These are phyloP conservation scores for Hedychridium roseum DNA, from an alignment of 2,888 invertebrate genomes.

Conservation along the genomic window DNA sequence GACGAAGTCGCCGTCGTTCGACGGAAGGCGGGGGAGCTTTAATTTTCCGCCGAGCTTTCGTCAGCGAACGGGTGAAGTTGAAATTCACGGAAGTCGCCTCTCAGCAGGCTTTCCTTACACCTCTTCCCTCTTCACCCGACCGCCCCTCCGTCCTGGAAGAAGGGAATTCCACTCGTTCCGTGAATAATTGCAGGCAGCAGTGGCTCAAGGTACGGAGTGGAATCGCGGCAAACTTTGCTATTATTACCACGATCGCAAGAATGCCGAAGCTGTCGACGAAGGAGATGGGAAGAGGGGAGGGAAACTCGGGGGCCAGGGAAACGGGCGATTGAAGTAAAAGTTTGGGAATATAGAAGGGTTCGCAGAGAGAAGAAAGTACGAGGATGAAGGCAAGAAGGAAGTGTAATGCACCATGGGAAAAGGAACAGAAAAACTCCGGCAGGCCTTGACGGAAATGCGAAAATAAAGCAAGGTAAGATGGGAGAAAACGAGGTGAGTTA, in stretches of 20 bases:
- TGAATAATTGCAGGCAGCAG: conserved; percentile 43
- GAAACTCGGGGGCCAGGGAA: conserved; percentile 12
- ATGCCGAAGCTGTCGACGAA: conserved; percentile 28
- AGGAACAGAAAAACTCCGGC: conserved; percentile 9
- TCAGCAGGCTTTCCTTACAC: too few species aligned
- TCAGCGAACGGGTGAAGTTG: too few species aligned
- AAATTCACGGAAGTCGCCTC: too few species aligned
- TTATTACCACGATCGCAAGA: conserved; percentile 49
- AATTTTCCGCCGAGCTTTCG: too few species aligned
- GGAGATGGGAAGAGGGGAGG: conserved; percentile 4
- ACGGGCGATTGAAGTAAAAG: too few species aligned
- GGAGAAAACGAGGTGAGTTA: conserved; percentile 30
- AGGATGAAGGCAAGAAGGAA: conserved; percentile 3
- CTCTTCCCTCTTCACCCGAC: too few species aligned
- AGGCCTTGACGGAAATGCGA: neutral
- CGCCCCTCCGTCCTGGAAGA: conserved; percentile 15
- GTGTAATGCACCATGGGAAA: conserved; percentile 7
- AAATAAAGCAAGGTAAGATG: too few species aligned
- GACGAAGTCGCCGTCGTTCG: too few species aligned
- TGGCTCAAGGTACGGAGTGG: conserved; percentile 28
- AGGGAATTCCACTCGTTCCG: conserved; percentile 42
- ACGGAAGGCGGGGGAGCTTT: too few species aligned
- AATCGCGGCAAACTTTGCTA: conserved; percentile 45
- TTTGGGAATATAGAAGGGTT: conserved; percentile 9
- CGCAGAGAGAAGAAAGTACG: conserved; percentile 16